Base-by-base conservation (phyloP, 2,888 invertebrate species). In the Cantharis rustica region DNA sequence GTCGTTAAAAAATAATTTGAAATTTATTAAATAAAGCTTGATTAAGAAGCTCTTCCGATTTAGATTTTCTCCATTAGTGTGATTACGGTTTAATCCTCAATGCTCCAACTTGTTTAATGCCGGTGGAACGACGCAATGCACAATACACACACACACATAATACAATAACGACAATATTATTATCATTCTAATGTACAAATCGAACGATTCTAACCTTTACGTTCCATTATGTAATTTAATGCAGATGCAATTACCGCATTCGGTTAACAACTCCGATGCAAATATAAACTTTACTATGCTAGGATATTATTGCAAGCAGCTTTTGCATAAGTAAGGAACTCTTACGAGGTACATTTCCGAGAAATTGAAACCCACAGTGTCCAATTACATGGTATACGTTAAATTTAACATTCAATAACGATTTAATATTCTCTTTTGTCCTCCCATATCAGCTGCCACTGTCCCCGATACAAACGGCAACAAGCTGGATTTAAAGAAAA, bases 181-280 rank as follows among this genome's bases (percentile, higher is more conserved):
- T 15, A 16, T 15, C 5, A 20, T 31, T 15, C 64, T 20, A 26
- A 62, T 68, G 16, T 66, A 9, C 20, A 61, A 27, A 11, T 17
- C 66, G 20, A 16, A 66, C 72, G 23, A 72, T 68, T 72, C 13
- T 68, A 61, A 47, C 68, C 72, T 72, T 66, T 72, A 72, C 20
- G 66, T 17, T 10, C 61, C 16, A 23, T 20, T 68, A 66, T 66
- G n/a, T 72, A 64, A 72, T 68, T 15, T 61, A 31, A 47, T 63
- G 17, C 17, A 9, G 66, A 61, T 66, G 64, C 64, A 23, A 17
- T 66, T 66, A 66, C 64, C 64, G 64, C 64, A 66, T 20, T 66
- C 23, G 23, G 64, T 20, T 66, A 66, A 66, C 20, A n/a, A 66
- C 16, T 66, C 23, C 3, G 64, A 20, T 17, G 64, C 64, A 66